These are phyloP conservation scores for Dermatemys mawii DNA, from an alignment of 2,113 vertebrate species.

Conservation along the genomic window DNA sequence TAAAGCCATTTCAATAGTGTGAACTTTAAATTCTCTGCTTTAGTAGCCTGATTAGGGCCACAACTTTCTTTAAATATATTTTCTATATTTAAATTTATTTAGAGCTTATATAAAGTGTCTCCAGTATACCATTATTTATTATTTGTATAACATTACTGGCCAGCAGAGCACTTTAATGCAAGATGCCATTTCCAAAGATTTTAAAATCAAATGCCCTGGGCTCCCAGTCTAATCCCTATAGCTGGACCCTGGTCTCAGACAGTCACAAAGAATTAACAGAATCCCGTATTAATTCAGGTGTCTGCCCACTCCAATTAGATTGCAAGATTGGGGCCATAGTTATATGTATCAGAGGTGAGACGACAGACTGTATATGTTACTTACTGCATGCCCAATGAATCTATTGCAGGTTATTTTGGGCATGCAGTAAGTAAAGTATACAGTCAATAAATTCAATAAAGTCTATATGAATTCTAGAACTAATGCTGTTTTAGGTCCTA, in stretches of 20 bases:
- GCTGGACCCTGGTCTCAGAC: rapidly evolving
- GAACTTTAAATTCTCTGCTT: background rate
- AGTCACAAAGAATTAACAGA: rapidly evolving
- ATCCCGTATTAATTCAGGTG: rapidly evolving
- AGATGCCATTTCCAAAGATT: background rate
- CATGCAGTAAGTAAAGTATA: too few relatives aligned
- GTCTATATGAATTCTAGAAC: background rate
- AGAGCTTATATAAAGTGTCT: rapidly evolving
- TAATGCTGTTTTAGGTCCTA: background rate
- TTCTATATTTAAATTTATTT: rapidly evolving
- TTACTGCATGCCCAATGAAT: background rate
- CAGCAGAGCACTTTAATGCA: background rate
- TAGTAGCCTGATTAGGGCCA: rapidly evolving
- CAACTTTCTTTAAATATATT: rapidly evolving
- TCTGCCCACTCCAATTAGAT: too few relatives aligned
- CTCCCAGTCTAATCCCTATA: rapidly evolving
- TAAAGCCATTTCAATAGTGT: background rate
- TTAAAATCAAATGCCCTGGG: background rate
- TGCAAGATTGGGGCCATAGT: background rate
- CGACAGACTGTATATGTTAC: background rate
- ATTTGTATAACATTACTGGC: background rate
- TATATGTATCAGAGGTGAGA: background rate
- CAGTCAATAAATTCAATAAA: too few relatives aligned
- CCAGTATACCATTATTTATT: rapidly evolving
- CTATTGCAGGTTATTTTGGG: background rate